A percentile compares a stretch with the other conserved stretches of the same genome.
phyloP scores from a whole-genome alignment of 1,140 invertebrate genomes.

The Drosophila subpulchrella region DNA sequence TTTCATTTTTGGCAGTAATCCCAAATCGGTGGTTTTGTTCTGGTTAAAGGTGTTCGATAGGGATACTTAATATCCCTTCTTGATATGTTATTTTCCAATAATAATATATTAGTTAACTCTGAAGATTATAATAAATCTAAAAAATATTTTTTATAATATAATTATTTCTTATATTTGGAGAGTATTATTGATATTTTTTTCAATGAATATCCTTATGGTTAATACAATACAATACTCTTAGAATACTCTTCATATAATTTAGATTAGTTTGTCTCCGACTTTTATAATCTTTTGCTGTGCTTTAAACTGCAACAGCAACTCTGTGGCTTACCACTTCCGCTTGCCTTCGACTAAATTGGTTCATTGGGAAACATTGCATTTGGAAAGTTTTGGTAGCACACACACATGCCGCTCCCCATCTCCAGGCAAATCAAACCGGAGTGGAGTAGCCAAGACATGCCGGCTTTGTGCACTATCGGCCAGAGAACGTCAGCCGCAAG shows the following conservation, averaged over 20 bases:
- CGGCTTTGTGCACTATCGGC: not conserved
- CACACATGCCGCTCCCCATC: not conserved
- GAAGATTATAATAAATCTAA: too few relatives aligned
- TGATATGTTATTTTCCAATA: too few relatives aligned
- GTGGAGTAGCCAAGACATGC: not conserved
- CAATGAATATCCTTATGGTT: too few relatives aligned
- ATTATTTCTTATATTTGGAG: too few relatives aligned
- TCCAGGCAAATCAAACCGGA: conserved; percentile 10
- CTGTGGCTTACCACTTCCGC: conserved; percentile 12
- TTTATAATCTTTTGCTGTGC: not conserved
- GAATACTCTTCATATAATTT: too few relatives aligned
- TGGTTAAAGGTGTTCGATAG: too few relatives aligned
- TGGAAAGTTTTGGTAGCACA: conserved; percentile 8
- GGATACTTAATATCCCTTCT: too few relatives aligned
- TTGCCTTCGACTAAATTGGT: conserved; percentile 1
- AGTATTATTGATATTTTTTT: too few relatives aligned
- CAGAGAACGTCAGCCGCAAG: conserved; percentile 31
- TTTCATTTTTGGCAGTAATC: not conserved
- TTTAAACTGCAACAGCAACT: conserved; percentile 10
- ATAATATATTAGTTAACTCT: too few relatives aligned
- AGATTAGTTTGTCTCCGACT: not conserved
- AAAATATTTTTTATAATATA: too few relatives aligned
- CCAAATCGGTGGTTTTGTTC: not conserved
- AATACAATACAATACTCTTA: too few relatives aligned
- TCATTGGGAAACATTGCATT: conserved; percentile 5